These are phyloP conservation scores for Alviniconcha marisindica DNA, from an alignment of 1,140 invertebrate species.

Conservation along the genomic window DNA sequence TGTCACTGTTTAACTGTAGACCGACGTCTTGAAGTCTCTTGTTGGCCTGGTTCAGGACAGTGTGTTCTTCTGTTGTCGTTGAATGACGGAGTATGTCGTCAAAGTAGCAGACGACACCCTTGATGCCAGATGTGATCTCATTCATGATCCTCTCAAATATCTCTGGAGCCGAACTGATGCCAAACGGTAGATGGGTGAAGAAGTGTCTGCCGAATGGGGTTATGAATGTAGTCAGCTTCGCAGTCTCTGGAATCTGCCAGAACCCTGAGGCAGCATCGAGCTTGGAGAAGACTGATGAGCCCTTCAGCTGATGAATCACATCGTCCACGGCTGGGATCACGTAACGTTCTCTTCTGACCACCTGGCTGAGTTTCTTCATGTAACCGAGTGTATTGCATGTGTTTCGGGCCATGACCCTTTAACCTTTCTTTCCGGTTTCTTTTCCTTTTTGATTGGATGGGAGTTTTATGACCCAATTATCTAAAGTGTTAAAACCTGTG, in stretches of 20 bases:
- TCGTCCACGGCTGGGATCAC: slow-evolving; percentile 6
- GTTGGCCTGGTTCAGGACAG: no score
- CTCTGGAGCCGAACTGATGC: slow-evolving; percentile 45
- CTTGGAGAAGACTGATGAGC: slow-evolving; percentile 22
- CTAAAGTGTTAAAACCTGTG: no score
- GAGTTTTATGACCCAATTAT: no score
- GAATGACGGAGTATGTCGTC: slow-evolving; percentile 61
- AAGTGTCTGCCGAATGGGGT: slow-evolving; percentile 51
- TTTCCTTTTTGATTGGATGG: no score
- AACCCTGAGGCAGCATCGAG: slow-evolving; percentile 44
- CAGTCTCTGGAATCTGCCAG: slow-evolving; percentile 43
- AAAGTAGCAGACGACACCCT: slow-evolving; percentile 38
- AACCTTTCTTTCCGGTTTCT: no score
- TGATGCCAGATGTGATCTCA: slow-evolving; percentile 35
- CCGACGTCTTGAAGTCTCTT: no score
- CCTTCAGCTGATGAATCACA: slow-evolving; percentile 23
- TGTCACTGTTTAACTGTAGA: no score
- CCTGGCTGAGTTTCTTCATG: background rate
- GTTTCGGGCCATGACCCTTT: no score
- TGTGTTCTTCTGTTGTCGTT: slow-evolving; percentile 47
- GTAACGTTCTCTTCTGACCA: background rate
- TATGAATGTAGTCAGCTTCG: slow-evolving; percentile 53
- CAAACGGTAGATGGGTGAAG: slow-evolving; percentile 47
- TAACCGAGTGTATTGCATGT: no score
- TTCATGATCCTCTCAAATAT: slow-evolving; percentile 44